Base-by-base conservation (phyloP, 92 coral and sea anemone genomes). In the Zoanthus gigantus region DNA sequence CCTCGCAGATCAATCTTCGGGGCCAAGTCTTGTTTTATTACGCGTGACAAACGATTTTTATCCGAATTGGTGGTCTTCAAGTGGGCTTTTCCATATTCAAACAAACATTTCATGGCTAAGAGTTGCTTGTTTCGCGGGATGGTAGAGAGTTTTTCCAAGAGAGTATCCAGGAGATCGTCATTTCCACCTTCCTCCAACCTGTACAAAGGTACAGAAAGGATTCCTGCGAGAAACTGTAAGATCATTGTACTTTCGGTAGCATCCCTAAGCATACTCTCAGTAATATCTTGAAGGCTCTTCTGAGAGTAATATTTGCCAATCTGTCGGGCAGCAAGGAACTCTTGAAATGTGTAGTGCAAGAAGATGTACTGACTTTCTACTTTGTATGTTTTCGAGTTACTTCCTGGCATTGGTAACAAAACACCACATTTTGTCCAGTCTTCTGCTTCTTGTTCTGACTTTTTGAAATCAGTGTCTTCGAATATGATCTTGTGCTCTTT, bases 321-420 rank as follows among this genome's bases (percentile, higher is more conserved):
- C 11, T 66, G 58, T 16, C 85, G 50, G 50, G 85, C 85, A 44
- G 85, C 85, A 46, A 81, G 85, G 76, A 46, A 81, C 28, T 81
- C 85, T 63, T 81, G 85, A 81, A 81, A 81, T 1, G 85, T 81
- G 85, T 81, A 81, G 60, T 81, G 85, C 44, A 48, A 23, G 75
- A 81, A 81, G 74, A 67, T 81, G 53, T 81, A 81, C 63, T 81
- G 85, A 61, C 75, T 81, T 73, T 81, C 85, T 10, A 81, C 85
- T 48, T 81, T 44, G 44, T 66, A 81, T 73, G 67, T 46, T 48
- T 47, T 37, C 3, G 74, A 81, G 85, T 81, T 81, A 48, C 85
- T 81, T 44, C 85, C 85, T 67, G 85, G 85, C 85, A 81, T 81
- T 29, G 50, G 85, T 71, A 81, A 29, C 28, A 81, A 23, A 46